A percentile compares a stretch with the other conserved stretches of the same genome.
Evolutionary conservation across 2,113 vertebrate genomes (phyloP).

Genomic region (Lynx canadensis): DNA sequence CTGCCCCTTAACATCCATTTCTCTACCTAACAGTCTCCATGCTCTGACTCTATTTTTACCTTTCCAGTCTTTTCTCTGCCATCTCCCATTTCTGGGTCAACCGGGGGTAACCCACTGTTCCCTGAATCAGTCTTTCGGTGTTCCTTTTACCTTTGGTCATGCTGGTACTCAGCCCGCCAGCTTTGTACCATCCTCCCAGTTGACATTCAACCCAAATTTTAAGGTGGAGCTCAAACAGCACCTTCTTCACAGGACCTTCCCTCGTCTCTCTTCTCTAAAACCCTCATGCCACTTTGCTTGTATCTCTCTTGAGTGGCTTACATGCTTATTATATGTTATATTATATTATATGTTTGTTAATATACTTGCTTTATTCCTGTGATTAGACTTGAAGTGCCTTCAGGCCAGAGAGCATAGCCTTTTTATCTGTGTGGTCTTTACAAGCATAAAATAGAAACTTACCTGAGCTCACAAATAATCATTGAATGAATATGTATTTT

Average conservation of each 20-base stretch:
- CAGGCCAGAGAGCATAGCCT: not conserved
- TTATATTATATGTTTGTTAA: not conserved
- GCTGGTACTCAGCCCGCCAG: not conserved
- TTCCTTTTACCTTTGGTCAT: not conserved
- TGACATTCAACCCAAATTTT: not conserved
- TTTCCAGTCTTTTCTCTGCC: not conserved
- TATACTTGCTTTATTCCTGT: not conserved
- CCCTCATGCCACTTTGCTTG: not conserved
- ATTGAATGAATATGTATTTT: not conserved
- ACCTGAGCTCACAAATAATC: not conserved
- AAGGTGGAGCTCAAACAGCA: not conserved
- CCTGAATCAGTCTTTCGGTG: not conserved
- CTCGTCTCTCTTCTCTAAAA: not conserved
- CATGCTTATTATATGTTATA: not conserved
- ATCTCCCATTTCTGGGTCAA: not conserved
- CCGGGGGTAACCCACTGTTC: not conserved
- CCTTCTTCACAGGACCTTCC: not conserved
- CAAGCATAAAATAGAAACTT: not conserved
- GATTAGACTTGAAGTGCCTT: not conserved
- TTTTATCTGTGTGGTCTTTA: not conserved
- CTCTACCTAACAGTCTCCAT: not conserved
- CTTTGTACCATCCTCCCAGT: not conserved
- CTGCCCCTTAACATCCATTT: not conserved
- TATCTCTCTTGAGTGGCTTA: not conserved
- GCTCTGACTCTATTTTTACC: not conserved